phyloP scores from a whole-genome alignment of 2,888 invertebrate species.

The Hipparchia sbordonii region DNA sequence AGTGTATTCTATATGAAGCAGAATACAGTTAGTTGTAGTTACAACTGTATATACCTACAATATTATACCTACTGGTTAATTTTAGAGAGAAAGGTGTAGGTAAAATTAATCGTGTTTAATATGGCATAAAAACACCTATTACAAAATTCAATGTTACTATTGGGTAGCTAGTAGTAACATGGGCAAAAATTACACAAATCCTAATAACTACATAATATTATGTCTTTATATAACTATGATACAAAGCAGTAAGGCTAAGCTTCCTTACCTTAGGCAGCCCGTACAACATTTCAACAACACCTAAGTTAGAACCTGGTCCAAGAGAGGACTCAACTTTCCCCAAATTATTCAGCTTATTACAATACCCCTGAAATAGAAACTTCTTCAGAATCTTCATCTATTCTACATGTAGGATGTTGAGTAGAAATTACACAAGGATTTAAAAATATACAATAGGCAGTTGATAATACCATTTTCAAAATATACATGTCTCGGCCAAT shows the following conservation, averaged over 20 bases:
- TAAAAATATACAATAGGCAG: not conserved
- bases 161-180: too few relatives aligned
- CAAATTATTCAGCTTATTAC: slow-evolving; percentile 60
- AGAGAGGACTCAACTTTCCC: slow-evolving; percentile 58
- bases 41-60: slow-evolving; percentile 72
- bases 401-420: too few relatives aligned
- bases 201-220: too few relatives aligned
- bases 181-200: too few relatives aligned
- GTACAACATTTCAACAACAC: slow-evolving; percentile 75
- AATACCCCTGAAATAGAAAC: slow-evolving; percentile 63
- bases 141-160: too few relatives aligned
- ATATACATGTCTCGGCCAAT: slow-evolving; percentile 79
- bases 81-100: too few relatives aligned
- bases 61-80: not conserved
- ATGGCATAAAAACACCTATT: too few relatives aligned
- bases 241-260: not conserved
- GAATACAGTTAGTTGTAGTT: slow-evolving; percentile 79
- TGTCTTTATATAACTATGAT: not conserved
- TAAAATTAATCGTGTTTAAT: too few relatives aligned
- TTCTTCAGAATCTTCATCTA: not conserved
- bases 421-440: too few relatives aligned
- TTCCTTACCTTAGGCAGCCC: slow-evolving; percentile 72
- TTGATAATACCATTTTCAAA: slow-evolving; percentile 60
- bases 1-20: slow-evolving; percentile 75
- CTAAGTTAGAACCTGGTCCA: slow-evolving; percentile 69